Evolutionary conservation across 2,797 vertebrate species (phyloP), one percentile per base, ranked within the genome.

Genomic region (Lacerta bilineata): DNA sequence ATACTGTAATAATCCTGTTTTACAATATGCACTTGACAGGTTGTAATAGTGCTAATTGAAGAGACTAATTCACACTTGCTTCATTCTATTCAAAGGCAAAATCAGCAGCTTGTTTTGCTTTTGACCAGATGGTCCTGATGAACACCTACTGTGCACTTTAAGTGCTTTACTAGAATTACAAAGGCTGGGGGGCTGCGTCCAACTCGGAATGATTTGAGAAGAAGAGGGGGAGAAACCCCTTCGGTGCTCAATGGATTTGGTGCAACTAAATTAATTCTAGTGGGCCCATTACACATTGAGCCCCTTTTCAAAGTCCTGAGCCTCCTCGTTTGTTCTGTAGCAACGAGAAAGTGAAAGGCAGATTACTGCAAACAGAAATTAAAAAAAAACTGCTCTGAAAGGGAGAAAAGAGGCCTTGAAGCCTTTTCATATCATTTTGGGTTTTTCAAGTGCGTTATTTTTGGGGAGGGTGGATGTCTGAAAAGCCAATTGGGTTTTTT

Each of bases 81-180:
- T 97, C 96, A 96, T 97, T 97, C 97, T 96, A 97, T 97, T 97
- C 97, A 97, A 97, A 98, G 97, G 95, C 96, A 96, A 96, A 97
- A 98, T 97, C 97, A 97, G 97, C 97, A 97, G 96, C 97, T 98
- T 98, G 97, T 97, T 98, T 98, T 97, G 97, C 97, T 97, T 98
- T 98, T 98, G 97, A 98, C 98, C 99, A 99, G 99, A 99, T 99
- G 99, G 98, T 99, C 98, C 98, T 98, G 98, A 99, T 99, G 99
- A 99, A 98, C 98, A 98, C 99, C 99, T 98, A 99, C 99, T 99
- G 99, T 99, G 99, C 99, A 98, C 98, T 99, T 99, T 99, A 99
- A 99, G 99, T 99, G 99, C 99, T 99, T 98, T 99, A 98, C 98
- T 97, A 98, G 98, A 98, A 99, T 99, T 99, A 99, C 99, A 98